Conservation (phyloP, 2,888 invertebrate species). For the Hoplodrina ambigua region DNA sequence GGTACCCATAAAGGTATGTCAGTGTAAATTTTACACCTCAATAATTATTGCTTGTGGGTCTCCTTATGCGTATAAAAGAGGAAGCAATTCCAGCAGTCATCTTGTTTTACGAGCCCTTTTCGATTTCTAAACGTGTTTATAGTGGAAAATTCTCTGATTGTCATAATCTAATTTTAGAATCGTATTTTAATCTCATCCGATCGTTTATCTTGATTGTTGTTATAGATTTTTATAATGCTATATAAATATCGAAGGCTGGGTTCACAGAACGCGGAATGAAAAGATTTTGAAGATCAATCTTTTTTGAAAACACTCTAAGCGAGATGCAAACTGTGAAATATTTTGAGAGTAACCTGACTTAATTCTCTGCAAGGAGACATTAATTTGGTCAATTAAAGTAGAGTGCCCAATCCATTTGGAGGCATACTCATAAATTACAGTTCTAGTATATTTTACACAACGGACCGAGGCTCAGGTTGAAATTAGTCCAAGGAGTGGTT, state of each 20-base stretch:
- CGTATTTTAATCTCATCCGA: conserved; percentile 54
- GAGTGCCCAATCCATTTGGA: conserved; percentile 69
- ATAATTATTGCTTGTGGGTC: conserved; percentile 79
- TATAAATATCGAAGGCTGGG: conserved; percentile 24
- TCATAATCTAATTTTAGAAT: conserved; percentile 68
- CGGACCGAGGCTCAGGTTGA: conserved; percentile 73
- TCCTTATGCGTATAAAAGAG: conserved; percentile 75
- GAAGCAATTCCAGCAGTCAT: conserved; percentile 82
- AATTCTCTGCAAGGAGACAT: conserved; percentile 49
- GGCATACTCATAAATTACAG: conserved; percentile 74
- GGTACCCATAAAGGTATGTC: conserved; percentile 78
- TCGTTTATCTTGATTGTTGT: conserved; percentile 42
- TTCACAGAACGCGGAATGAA: background rate
- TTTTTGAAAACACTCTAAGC: conserved; percentile 9
- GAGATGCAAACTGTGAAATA: conserved; percentile 18
- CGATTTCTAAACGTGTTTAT: conserved; percentile 81
- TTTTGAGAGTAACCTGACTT: conserved; percentile 20
- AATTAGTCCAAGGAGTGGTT: conserved; percentile 86
- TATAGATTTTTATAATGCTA: conserved; percentile 41
- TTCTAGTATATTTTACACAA: conserved; percentile 79
- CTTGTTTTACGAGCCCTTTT: conserved; percentile 81
- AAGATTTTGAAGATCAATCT: conserved; percentile 13
- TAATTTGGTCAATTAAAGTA: conserved; percentile 65
- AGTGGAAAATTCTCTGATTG: conserved; percentile 71
- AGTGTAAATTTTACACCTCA: conserved; percentile 84